Conservation (phyloP, 1,140 invertebrate species). For the Eciton burchellii region DNA sequence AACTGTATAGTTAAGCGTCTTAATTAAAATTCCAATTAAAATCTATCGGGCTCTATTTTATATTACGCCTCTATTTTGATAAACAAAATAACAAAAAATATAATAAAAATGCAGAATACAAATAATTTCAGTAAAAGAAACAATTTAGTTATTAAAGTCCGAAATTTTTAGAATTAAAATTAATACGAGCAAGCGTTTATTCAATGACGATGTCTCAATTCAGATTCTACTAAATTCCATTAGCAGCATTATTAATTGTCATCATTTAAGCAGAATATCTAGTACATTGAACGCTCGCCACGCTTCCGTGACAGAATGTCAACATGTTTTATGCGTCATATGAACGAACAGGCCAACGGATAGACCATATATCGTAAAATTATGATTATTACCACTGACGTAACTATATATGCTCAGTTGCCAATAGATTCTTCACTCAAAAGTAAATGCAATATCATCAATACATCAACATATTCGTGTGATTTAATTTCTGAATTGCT, state of each 20-base stretch:
- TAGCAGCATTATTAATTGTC: slow-evolving; percentile 41
- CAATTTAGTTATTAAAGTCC: background rate
- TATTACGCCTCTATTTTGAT: background rate
- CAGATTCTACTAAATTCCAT: slow-evolving; percentile 34
- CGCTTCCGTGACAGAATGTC: slow-evolving; percentile 57
- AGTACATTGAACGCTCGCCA: background rate
- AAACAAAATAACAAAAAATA: background rate
- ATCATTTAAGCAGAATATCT: slow-evolving; percentile 16
- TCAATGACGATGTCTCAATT: background rate
- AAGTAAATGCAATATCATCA: slow-evolving; percentile 43
- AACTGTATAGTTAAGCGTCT: no score
- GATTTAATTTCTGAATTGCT: background rate
- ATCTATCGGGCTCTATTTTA: background rate
- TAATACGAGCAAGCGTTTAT: slow-evolving; percentile 12
- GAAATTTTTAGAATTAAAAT: background rate
- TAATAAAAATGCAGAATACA: background rate
- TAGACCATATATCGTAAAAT: slow-evolving; percentile 2
- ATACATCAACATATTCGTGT: background rate
- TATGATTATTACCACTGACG: background rate
- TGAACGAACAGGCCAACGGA: background rate
- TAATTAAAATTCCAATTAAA: background rate
- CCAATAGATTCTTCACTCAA: background rate
- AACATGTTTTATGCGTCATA: slow-evolving; percentile 64
- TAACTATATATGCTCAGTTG: background rate
- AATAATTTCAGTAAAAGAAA: background rate